A percentile compares a stretch with the other conserved stretches of the same genome.
These are phyloP conservation scores for Dynastes maya DNA, from an alignment of 2,888 invertebrate genomes.

Conservation along the genomic window DNA sequence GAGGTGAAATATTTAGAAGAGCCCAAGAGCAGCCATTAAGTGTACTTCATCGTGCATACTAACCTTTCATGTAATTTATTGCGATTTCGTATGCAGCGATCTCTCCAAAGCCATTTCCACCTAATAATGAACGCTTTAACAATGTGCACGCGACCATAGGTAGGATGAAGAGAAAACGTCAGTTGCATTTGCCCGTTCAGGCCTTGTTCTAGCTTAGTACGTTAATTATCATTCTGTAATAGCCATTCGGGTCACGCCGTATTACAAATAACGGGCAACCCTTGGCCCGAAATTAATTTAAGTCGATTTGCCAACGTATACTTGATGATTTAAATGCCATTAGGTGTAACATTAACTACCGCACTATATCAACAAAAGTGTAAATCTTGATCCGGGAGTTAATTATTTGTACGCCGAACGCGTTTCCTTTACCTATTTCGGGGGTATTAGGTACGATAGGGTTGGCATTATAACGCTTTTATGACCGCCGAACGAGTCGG, in stretches of 20 bases:
- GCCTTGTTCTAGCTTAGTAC: slow-evolving; percentile 7
- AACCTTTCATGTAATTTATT: not conserved
- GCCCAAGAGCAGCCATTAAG: too few species aligned
- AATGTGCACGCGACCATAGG: not conserved
- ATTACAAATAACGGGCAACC: slow-evolving; percentile 48
- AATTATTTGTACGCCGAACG: slow-evolving; percentile 13
- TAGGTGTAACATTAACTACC: slow-evolving; percentile 47
- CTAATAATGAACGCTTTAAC: not conserved
- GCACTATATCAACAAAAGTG: slow-evolving; percentile 48
- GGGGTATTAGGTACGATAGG: too few species aligned
- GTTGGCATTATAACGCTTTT: too few species aligned
- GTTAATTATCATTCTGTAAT: slow-evolving; percentile 31
- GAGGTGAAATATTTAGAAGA: too few species aligned
- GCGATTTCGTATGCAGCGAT: not conserved
- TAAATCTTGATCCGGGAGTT: slow-evolving; percentile 41
- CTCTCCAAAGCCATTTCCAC: not conserved
- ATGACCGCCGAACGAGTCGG: too few species aligned
- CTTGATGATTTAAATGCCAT: slow-evolving; percentile 51
- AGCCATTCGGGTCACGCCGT: slow-evolving; percentile 31
- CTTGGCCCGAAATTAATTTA: slow-evolving; percentile 51
- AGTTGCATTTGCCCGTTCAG: slow-evolving; percentile 7
- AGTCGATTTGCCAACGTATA: slow-evolving; percentile 50
- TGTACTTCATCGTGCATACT: too few species aligned
- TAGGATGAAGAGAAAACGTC: slow-evolving; percentile 13
- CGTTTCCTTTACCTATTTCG: slow-evolving; percentile 18